A percentile compares a stretch with the other conserved stretches of the same genome.
Evolutionary conservation across 23 tunicate species (phyloP).

Genomic region (Trididemnum nubilum): DNA sequence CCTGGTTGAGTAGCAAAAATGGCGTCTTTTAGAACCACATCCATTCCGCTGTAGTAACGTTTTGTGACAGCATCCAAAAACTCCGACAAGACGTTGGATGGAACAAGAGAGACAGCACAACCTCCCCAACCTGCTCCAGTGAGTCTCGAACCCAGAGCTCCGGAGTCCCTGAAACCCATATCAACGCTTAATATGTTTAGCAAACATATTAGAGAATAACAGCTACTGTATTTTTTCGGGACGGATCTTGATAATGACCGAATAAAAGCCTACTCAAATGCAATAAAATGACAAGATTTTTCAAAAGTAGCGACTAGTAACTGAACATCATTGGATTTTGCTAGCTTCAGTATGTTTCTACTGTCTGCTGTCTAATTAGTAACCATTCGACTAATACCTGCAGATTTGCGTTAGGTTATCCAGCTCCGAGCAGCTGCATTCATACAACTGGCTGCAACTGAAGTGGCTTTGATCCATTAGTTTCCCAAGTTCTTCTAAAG

Average conservation of each 20-base stretch:
- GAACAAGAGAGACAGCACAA: slow-evolving; percentile 92
- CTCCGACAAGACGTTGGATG: slow-evolving; percentile 12
- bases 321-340: too few species aligned
- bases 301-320: too few species aligned
- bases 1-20: slow-evolving; percentile 75
- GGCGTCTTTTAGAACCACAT: slow-evolving; percentile 33
- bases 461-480: slow-evolving; percentile 85
- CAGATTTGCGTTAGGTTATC: slow-evolving; percentile 73
- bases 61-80: slow-evolving; percentile 50
- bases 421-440: slow-evolving; percentile 80
- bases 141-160: slow-evolving; percentile 91
- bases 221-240: neutral
- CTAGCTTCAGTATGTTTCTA: too few species aligned
- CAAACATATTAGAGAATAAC: too few species aligned
- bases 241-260: neutral
- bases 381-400: too few species aligned
- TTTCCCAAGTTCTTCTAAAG: slow-evolving; percentile 43
- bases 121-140: slow-evolving; percentile 99
- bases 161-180: slow-evolving; percentile 50
- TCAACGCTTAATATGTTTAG: neutral
- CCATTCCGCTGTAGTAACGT: slow-evolving; percentile 49
- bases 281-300: neutral
- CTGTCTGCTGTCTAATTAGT: too few species aligned
- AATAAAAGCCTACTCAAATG: too few species aligned
- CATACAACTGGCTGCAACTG: slow-evolving; percentile 82